phyloP scores from a whole-genome alignment of 2,888 invertebrate species.

The Parnassius orleans region DNA sequence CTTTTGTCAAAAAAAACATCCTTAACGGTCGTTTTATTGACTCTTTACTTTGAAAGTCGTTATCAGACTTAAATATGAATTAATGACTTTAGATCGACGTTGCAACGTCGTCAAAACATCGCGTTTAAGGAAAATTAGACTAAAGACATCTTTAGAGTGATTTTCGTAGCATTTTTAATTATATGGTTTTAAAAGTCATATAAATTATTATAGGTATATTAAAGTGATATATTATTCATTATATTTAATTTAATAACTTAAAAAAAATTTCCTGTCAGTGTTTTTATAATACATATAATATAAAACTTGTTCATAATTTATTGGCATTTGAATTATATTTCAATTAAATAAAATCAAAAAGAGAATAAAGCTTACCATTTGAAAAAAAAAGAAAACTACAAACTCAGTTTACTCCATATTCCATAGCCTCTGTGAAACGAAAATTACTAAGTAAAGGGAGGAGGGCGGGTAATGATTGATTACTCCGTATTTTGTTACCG shows the following conservation, averaged over 20 bases:
- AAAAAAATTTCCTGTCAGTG: too few species aligned
- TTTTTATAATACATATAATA: too few species aligned
- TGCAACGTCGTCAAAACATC: constrained; percentile 61
- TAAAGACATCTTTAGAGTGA: constrained; percentile 38
- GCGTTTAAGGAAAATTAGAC: constrained; percentile 34
- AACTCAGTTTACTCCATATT: constrained; percentile 34
- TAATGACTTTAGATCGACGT: constrained; percentile 60
- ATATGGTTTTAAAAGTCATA: too few species aligned
- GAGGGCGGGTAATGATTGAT: constrained; percentile 71
- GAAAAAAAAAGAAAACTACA: too few species aligned
- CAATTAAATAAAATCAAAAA: too few species aligned
- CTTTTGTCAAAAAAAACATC: constrained; percentile 22
- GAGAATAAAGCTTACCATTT: too few species aligned
- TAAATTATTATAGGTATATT: too few species aligned
- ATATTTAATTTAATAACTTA: too few species aligned
- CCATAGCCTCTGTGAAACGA: constrained; percentile 56
- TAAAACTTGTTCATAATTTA: too few species aligned
- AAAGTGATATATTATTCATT: too few species aligned
- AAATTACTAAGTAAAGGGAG: constrained; percentile 66
- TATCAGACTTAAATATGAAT: constrained; percentile 77
- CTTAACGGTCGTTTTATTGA: constrained; percentile 62
- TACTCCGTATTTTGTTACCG: constrained; percentile 63
- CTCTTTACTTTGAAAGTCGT: constrained; percentile 62
- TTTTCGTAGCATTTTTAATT: too few species aligned
- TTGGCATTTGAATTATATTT: too few species aligned